Evolutionary conservation across 2,113 vertebrate genomes (phyloP).

Genomic region (Cheirogaleus medius): DNA sequence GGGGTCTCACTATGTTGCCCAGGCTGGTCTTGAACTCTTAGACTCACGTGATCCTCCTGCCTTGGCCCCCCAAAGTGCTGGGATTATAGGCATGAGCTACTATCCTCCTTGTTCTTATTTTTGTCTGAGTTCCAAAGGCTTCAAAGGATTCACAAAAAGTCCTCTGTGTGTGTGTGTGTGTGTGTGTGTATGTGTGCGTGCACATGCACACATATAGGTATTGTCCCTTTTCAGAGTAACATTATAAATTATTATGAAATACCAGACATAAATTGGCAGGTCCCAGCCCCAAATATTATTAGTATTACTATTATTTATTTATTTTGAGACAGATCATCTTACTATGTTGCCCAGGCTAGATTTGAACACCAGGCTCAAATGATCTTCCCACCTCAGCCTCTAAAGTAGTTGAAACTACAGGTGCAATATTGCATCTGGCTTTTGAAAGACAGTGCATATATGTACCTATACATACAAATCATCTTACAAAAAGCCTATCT

Average conservation of each 20-base stretch:
- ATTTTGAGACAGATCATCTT: too few relatives aligned
- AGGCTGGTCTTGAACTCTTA: too few relatives aligned
- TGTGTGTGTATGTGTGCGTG: not conserved
- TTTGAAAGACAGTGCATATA: not conserved
- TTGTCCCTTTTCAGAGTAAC: not conserved
- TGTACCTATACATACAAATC: not conserved
- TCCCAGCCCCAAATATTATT: not conserved
- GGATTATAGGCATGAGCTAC: too few relatives aligned
- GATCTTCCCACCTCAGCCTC: too few relatives aligned
- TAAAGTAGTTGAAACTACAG: too few relatives aligned
- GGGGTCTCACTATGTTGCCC: too few relatives aligned
- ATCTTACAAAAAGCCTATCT: not conserved
- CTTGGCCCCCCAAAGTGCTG: too few relatives aligned
- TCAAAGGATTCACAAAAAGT: slow-evolving; percentile 26
- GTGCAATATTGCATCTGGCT: too few relatives aligned
- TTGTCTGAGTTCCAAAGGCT: slow-evolving; percentile 19
- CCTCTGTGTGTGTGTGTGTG: not conserved
- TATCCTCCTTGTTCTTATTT: not conserved
- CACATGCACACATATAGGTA: not conserved
- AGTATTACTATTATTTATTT: too few relatives aligned
- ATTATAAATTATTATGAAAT: not conserved
- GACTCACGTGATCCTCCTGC: too few relatives aligned
- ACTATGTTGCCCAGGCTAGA: too few relatives aligned
- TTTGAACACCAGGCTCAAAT: too few relatives aligned
- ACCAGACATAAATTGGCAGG: not conserved